Base-by-base conservation (phyloP, 2,113 vertebrate genomes). In the Pandion haliaetus region DNA sequence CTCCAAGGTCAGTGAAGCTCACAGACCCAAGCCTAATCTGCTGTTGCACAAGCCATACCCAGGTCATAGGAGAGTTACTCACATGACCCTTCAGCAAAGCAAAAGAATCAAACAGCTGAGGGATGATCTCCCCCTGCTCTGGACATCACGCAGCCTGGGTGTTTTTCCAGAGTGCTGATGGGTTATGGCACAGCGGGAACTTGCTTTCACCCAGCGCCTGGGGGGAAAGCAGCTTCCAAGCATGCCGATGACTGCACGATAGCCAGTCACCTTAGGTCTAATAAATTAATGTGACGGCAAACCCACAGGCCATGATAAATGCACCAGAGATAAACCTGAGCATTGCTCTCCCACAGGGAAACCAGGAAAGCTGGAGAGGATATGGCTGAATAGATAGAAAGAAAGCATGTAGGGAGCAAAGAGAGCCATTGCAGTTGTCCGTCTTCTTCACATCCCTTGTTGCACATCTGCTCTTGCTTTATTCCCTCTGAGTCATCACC, bases 91-190 rank as follows among this genome's bases (percentile, higher is more conserved):
- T 74, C 73, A 70, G 80, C 66, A 47, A 36, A 85, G 69, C 36
- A 47, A 55, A 87, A 21, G 14, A 28, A 36, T n/a, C 49, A 42
- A 40, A 2, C 17, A n/a, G 73, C 38, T 19, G 78, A 66, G 66
- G 84, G 90, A 93, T 34, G 58, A 45, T 85, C 82, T 79, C 77
- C 57, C 6, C 8, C 55, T 62, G 31, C 63, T 34, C 24, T 2
- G 9, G 59, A 7, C 8, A 5, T 54, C 82, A 34, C 21, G 0
- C 49, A 29, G 72, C 73, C 38, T 2, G 10, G 55, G 76, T 80
- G 92, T 90, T 93, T 94, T 85, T 97, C 94, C 92, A 88, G 42
- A 38, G 61, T 3, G 17, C 40, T 14, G n/a, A 42, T 66, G 80
- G 63, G 36, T n/a, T 29, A 9, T 15, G 29, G 74, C 88, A 34